A percentile compares a stretch with the other conserved stretches of the same genome.
Conservation (phyloP, 2,888 invertebrate genomes). For the Chydorus sphaericus region DNA sequence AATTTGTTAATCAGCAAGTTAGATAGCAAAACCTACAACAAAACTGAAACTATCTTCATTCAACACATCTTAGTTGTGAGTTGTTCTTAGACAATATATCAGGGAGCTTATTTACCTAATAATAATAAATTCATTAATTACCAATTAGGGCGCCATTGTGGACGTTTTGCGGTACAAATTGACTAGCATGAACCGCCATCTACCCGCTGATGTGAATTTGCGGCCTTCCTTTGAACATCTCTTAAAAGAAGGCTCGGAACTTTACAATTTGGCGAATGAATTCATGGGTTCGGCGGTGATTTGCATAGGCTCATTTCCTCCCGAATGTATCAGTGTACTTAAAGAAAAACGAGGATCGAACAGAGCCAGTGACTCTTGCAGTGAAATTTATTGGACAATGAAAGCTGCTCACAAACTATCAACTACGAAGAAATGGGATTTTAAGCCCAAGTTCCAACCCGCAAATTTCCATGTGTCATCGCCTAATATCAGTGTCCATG, state of each 20-base stretch:
- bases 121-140: background rate
- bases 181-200: background rate
- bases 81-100: background rate
- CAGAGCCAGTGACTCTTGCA: background rate
- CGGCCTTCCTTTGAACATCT: too few relatives aligned
- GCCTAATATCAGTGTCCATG: background rate
- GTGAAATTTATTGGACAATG: background rate
- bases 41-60: background rate
- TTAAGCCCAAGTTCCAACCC: background rate
- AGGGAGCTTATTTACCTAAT: background rate
- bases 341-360: background rate
- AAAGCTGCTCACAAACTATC: background rate
- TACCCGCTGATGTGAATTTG: background rate
- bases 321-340: background rate
- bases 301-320: background rate
- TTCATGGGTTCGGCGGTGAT: background rate
- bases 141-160: background rate
- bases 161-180: background rate
- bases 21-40: background rate
- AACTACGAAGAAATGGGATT: background rate
- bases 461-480: background rate
- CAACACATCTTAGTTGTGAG: background rate
- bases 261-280: background rate
- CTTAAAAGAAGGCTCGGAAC: background rate
- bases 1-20: background rate